Conservation (phyloP, 2,113 vertebrate species). For the Chascanopsetta lugubris region DNA sequence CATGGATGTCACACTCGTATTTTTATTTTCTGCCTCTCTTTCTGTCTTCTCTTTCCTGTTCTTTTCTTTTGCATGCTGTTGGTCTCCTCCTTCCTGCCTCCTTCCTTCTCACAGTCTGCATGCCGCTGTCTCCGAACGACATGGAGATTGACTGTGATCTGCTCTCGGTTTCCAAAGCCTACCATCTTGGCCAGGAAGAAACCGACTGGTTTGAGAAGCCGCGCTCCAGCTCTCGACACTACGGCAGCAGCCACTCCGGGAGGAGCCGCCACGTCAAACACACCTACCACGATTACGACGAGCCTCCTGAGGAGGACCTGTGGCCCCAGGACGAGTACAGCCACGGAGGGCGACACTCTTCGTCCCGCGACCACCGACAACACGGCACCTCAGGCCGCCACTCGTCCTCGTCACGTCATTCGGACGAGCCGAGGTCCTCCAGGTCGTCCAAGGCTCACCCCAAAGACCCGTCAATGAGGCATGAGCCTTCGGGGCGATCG, state of each 20-base stretch:
- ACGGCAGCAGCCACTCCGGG: slow-evolving; percentile 89
- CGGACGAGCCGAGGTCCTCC: slow-evolving; percentile 85
- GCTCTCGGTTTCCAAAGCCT: slow-evolving; percentile 99
- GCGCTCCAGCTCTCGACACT: slow-evolving; percentile 92
- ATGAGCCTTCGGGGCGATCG: slow-evolving; percentile 86
- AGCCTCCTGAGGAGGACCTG: slow-evolving; percentile 91
- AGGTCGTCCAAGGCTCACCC: slow-evolving; percentile 88
- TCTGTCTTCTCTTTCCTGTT: slow-evolving; percentile 60
- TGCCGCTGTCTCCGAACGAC: slow-evolving; percentile 75
- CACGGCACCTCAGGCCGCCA: slow-evolving; percentile 90
- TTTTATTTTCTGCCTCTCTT: slow-evolving; percentile 73
- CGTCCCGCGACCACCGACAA: slow-evolving; percentile 90
- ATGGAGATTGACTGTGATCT: slow-evolving; percentile 91
- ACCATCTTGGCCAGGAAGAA: slow-evolving; percentile 99
- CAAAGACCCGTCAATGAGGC: slow-evolving; percentile 86
- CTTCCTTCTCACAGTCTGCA: slow-evolving; percentile 82
- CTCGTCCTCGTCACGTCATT: slow-evolving; percentile 85
- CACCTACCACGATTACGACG: slow-evolving; percentile 95
- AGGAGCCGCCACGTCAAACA: slow-evolving; percentile 92
- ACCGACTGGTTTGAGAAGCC: slow-evolving; percentile 99
- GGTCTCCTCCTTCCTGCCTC: slow-evolving; percentile 74
- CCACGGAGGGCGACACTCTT: slow-evolving; percentile 82
- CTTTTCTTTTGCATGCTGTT: slow-evolving; percentile 74
- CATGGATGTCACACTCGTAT: slow-evolving; percentile 72
- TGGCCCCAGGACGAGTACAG: slow-evolving; percentile 93